phyloP scores from a whole-genome alignment of 2,113 vertebrate genomes.

The Argyrosomus japonicus region DNA sequence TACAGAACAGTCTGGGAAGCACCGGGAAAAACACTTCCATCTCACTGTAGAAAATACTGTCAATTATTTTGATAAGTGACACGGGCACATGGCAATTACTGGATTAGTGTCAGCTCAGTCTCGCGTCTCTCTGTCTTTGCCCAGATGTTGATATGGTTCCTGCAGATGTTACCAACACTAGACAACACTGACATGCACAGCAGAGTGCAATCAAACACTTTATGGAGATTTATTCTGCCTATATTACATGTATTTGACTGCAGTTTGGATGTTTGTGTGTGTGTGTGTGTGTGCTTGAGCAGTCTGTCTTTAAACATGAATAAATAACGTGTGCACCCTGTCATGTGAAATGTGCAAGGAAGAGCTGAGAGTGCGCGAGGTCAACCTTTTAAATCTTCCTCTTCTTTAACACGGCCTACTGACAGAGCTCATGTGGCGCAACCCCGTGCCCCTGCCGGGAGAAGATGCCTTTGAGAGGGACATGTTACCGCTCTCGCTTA shows the following conservation, averaged over 20 bases:
- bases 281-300: slow-evolving; percentile 24
- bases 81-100: slow-evolving; percentile 68
- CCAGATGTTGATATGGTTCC: slow-evolving; percentile 57
- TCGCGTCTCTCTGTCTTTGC: slow-evolving; percentile 38
- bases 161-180: slow-evolving; percentile 44
- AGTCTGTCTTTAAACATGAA: slow-evolving; percentile 69
- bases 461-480: slow-evolving; percentile 4
- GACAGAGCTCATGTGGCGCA: slow-evolving; percentile 4
- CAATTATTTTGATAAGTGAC: slow-evolving; percentile 74
- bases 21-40: slow-evolving; percentile 52
- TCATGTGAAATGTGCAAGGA: slow-evolving; percentile 67
- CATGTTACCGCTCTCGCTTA: slow-evolving; percentile 19
- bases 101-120: slow-evolving; percentile 69
- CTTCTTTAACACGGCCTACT: slow-evolving; percentile 28
- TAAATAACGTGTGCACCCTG: slow-evolving; percentile 67
- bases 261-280: slow-evolving; percentile 31
- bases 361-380: slow-evolving; percentile 51
- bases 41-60: slow-evolving; percentile 59
- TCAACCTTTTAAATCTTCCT: slow-evolving; percentile 64
- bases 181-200: slow-evolving; percentile 48
- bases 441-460: slow-evolving; percentile 5
- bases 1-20: background rate
- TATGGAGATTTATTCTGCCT: slow-evolving; percentile 73
- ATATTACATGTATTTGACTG: slow-evolving; percentile 44
- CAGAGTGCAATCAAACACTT: slow-evolving; percentile 56